Percentiles rank a stretch among this genome's conserved stretches.
Evolutionary conservation across 2,113 vertebrate genomes (phyloP).

Genomic region (Indri indri): DNA sequence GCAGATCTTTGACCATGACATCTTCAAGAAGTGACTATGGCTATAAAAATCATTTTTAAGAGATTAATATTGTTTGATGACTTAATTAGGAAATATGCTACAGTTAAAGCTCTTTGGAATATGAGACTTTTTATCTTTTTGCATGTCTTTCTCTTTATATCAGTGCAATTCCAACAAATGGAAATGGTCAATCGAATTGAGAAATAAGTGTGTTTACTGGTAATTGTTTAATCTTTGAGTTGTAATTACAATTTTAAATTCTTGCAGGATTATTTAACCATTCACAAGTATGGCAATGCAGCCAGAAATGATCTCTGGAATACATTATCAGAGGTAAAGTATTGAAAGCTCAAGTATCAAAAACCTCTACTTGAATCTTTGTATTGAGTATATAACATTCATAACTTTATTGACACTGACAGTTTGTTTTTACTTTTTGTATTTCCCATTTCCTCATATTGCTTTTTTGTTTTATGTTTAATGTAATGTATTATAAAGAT

Average conservation of each 20-base stretch:
- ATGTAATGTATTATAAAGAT: not conserved
- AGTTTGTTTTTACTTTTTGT: constrained; percentile 17
- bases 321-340: constrained; percentile 93
- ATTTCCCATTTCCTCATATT: not conserved
- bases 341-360: not conserved
- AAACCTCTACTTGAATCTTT: constrained; percentile 37
- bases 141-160: constrained; percentile 30
- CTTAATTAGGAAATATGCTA: constrained; percentile 56
- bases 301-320: constrained; percentile 96
- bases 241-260: constrained; percentile 77
- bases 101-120: constrained; percentile 49
- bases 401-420: not conserved
- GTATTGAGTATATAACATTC: not conserved
- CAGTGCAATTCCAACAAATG: constrained; percentile 66
- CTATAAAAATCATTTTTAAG: constrained; percentile 34
- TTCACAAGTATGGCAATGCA: constrained; percentile 96
- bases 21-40: not conserved
- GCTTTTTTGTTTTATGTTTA: constrained; percentile 25
- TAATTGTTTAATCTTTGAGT: constrained; percentile 70
- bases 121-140: constrained; percentile 12
- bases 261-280: constrained; percentile 93
- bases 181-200: constrained; percentile 69
- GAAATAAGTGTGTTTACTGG: constrained; percentile 50
- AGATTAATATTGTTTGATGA: constrained; percentile 44
- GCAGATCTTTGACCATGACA: constrained; percentile 45